Conservation (phyloP, 2,888 invertebrate species). For the Agrochola lota region DNA sequence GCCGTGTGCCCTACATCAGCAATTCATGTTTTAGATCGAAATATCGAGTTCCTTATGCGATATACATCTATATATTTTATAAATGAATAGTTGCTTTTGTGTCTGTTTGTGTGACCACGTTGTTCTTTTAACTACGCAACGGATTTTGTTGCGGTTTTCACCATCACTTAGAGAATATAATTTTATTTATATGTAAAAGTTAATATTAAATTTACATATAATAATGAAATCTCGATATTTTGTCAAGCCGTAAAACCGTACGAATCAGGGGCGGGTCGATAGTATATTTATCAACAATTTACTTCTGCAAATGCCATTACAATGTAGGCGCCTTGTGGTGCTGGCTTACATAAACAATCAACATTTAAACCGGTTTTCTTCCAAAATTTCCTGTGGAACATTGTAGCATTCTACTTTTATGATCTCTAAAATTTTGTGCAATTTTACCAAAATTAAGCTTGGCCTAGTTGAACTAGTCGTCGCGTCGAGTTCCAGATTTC, state of each 20-base stretch:
- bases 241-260: background rate
- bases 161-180: background rate
- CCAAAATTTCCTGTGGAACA: background rate
- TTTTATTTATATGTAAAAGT: background rate
- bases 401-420: background rate
- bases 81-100: background rate
- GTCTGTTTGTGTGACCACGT: background rate
- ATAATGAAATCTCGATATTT: background rate
- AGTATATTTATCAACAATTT: slow-evolving; percentile 18
- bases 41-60: no score
- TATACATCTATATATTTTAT: no score
- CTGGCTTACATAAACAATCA: slow-evolving; percentile 13
- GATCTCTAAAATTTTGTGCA: background rate
- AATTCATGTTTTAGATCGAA: no score
- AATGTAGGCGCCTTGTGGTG: background rate
- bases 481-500: background rate
- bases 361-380: slow-evolving; percentile 14
- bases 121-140: background rate
- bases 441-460: background rate
- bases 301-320: background rate
- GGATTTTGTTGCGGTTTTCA: background rate
- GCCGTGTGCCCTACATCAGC: no score
- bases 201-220: background rate
- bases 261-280: background rate
- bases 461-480: background rate